These are phyloP conservation scores for Dichetophora obliterata DNA, from an alignment of 2,888 invertebrate species.

Conservation along the genomic window DNA sequence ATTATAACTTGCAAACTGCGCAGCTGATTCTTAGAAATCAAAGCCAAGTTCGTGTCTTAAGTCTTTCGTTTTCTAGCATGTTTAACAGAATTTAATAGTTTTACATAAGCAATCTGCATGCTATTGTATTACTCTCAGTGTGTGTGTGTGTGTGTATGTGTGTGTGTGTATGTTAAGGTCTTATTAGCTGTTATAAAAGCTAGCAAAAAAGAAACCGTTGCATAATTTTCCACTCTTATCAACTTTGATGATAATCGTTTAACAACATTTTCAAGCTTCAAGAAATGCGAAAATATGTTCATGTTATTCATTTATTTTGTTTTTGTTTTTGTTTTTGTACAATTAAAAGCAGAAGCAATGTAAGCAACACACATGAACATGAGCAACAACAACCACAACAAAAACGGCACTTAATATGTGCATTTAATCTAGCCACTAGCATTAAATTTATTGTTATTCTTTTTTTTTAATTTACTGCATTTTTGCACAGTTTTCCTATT, in stretches of 20 bases:
- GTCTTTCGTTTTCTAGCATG: constrained; percentile 35
- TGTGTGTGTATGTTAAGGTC: constrained; percentile 45
- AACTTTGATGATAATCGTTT: constrained; percentile 65
- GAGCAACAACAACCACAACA: background rate
- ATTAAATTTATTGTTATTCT: background rate
- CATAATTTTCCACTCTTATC: constrained; percentile 8
- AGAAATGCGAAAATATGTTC: constrained; percentile 27
- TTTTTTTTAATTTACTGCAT: background rate
- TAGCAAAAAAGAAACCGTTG: constrained; percentile 23
- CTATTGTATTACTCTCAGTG: background rate
- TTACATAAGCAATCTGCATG: background rate
- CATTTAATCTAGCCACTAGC: constrained; percentile 28
- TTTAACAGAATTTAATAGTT: background rate
- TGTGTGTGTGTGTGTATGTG: constrained; percentile 49
- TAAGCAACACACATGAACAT: background rate
- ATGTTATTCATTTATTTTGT: background rate
- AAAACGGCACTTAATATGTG: constrained; percentile 8
- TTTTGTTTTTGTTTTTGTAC: background rate
- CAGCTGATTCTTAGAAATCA: too few species aligned
- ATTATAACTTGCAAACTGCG: too few species aligned
- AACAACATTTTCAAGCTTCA: constrained; percentile 51
- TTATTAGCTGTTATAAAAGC: constrained; percentile 3
- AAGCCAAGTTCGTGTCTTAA: constrained; percentile 33
- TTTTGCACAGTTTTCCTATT: background rate
- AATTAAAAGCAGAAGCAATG: constrained; percentile 14